A percentile compares a stretch with the other conserved stretches of the same genome.
These are phyloP conservation scores for Megalops cyprinoides DNA, from an alignment of 2,797 vertebrate species.

Conservation along the genomic window DNA sequence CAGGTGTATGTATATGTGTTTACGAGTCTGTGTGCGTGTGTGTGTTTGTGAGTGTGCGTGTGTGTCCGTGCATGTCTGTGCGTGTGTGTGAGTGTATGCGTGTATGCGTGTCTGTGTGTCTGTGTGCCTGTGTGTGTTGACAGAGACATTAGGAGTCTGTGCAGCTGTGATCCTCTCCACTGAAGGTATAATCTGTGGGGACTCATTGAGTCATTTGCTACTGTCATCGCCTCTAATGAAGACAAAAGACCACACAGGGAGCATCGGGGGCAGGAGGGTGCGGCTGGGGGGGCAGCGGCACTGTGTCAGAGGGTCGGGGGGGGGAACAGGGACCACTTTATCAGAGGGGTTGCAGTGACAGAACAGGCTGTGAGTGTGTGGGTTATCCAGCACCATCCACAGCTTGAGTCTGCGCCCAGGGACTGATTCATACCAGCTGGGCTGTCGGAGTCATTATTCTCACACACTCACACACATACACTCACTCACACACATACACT, in stretches of 20 bases:
- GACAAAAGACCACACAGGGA: slow-evolving; percentile 40
- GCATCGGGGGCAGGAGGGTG: background rate
- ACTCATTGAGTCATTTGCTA: slow-evolving; percentile 48
- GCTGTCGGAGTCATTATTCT: slow-evolving; percentile 13
- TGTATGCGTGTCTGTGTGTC: background rate
- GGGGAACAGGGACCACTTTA: background rate
- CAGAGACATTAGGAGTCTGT: slow-evolving; percentile 45
- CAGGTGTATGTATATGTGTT: slow-evolving; percentile 16
- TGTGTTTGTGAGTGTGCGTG: slow-evolving; percentile 20
- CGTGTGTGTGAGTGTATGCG: background rate
- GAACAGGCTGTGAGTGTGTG: slow-evolving; percentile 31
- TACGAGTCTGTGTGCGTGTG: slow-evolving; percentile 25
- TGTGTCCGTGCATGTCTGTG: slow-evolving; percentile 15
- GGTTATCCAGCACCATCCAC: slow-evolving; percentile 42
- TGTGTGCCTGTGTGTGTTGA: slow-evolving; percentile 4
- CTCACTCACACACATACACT: slow-evolving; percentile 9
- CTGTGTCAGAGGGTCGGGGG: background rate
- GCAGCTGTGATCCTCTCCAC: slow-evolving; percentile 41
- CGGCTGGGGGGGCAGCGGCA: slow-evolving; percentile 10
- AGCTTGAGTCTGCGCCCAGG: slow-evolving; percentile 48
- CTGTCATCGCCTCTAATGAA: slow-evolving; percentile 56
- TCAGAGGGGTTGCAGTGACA: background rate
- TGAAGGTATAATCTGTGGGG: slow-evolving; percentile 45
- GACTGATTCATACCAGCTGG: slow-evolving; percentile 51
- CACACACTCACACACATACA: background rate